phyloP scores from a whole-genome alignment of 1,140 invertebrate species.

The Akabosia matsudoensis region DNA sequence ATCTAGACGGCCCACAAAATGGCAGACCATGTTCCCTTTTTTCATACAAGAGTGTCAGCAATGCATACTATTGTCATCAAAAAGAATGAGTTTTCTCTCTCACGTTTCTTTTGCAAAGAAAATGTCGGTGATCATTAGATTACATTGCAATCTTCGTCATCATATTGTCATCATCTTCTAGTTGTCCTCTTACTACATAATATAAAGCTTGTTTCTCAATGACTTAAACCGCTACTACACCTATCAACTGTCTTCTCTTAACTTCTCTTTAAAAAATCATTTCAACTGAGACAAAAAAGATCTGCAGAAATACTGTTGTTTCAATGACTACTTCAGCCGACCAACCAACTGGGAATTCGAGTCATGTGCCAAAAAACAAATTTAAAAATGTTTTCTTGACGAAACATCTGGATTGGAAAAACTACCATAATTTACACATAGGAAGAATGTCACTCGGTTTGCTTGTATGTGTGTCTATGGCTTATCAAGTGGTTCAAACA shows the following conservation, averaged over 20 bases:
- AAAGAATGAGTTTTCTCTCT: background rate
- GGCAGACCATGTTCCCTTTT: no score
- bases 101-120: background rate
- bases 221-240: background rate
- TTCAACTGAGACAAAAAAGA: background rate
- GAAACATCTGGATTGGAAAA: constrained; percentile 10
- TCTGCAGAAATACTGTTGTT: background rate
- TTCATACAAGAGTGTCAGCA: no score
- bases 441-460: background rate
- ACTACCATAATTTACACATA: constrained; percentile 8
- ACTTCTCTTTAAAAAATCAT: background rate
- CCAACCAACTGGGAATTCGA: background rate
- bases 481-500: no score
- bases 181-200: background rate
- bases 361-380: constrained; percentile 8
- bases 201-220: background rate
- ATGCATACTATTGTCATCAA: no score
- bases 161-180: constrained; percentile 5
- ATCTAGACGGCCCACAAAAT: no score
- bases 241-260: background rate
- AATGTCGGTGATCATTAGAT: background rate
- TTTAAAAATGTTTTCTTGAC: background rate
- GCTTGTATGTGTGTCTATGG: background rate
- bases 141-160: constrained; percentile 6
- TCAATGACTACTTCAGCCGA: no score